Conservation (phyloP, 2,888 invertebrate species). For the Eupithecia centaureata region DNA sequence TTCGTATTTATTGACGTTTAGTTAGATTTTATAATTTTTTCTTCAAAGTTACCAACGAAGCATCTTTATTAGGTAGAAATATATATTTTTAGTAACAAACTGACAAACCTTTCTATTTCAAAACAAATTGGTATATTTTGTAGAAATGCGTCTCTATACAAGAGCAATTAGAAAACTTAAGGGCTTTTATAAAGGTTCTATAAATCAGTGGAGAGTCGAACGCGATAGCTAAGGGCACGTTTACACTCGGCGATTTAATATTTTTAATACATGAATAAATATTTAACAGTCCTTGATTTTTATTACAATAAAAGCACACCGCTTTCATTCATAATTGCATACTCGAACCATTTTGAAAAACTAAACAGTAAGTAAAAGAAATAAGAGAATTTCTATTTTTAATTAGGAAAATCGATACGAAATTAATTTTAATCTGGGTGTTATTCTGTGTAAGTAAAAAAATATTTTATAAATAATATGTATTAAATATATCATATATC, state of each 20-base stretch:
- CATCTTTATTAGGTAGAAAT: background rate
- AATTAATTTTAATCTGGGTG: too few relatives aligned
- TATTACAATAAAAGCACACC: too few relatives aligned
- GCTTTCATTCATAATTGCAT: too few relatives aligned
- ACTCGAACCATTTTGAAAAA: too few relatives aligned
- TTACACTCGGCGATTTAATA: constrained; percentile 42
- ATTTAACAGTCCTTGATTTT: background rate
- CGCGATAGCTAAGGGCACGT: constrained; percentile 58
- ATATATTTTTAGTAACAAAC: background rate
- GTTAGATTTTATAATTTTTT: background rate
- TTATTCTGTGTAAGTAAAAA: too few relatives aligned
- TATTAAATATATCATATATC: too few relatives aligned
- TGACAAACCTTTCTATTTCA: background rate
- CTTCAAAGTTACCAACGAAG: background rate
- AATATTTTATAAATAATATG: too few relatives aligned
- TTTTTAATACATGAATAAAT: background rate
- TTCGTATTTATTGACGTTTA: too few relatives aligned
- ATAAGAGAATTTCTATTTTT: too few relatives aligned
- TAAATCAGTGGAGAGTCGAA: constrained; percentile 78
- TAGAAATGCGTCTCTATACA: constrained; percentile 62
- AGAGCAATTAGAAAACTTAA: constrained; percentile 79
- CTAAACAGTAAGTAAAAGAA: too few relatives aligned
- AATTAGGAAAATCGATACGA: too few relatives aligned
- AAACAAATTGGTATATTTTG: constrained; percentile 46
- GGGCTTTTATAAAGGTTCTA: constrained; percentile 74